phyloP scores from a whole-genome alignment of 1,140 invertebrate species.

The Bradysia coprophila region DNA sequence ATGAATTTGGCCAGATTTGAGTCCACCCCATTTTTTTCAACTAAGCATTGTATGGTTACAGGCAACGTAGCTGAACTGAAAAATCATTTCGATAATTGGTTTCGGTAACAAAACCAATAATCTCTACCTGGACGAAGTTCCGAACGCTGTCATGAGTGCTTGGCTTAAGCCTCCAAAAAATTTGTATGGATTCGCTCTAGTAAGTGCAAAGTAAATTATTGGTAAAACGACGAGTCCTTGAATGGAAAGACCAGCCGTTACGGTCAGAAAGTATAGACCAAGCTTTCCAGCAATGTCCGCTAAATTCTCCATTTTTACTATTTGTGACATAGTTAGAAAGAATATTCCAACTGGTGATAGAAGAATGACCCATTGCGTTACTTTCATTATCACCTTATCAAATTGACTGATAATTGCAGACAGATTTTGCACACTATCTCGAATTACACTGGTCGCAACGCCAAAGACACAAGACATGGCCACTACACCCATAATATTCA shows the following conservation, averaged over 20 bases:
- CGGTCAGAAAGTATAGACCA: constrained; percentile 66
- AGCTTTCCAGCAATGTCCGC: constrained; percentile 47
- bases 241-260: constrained; percentile 51
- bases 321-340: constrained; percentile 61
- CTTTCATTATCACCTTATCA: constrained; percentile 48
- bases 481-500: constrained; percentile 54
- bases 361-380: constrained; percentile 55
- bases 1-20: constrained; percentile 79
- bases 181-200: constrained; percentile 41
- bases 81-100: neutral
- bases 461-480: constrained; percentile 46
- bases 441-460: constrained; percentile 43
- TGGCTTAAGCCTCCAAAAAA: constrained; percentile 40
- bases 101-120: neutral
- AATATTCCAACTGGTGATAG: constrained; percentile 67
- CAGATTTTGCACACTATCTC: constrained; percentile 7
- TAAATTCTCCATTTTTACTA: constrained; percentile 61
- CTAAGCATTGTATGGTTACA: constrained; percentile 84
- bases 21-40: constrained; percentile 78
- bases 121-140: neutral
- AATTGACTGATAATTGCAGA: constrained; percentile 40
- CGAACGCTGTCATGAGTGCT: neutral
- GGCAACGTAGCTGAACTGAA: constrained; percentile 85
- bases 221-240: constrained; percentile 64
- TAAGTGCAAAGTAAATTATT: constrained; percentile 40